phyloP scores from a whole-genome alignment of 1,140 invertebrate genomes.

The Drosophila hydei region DNA sequence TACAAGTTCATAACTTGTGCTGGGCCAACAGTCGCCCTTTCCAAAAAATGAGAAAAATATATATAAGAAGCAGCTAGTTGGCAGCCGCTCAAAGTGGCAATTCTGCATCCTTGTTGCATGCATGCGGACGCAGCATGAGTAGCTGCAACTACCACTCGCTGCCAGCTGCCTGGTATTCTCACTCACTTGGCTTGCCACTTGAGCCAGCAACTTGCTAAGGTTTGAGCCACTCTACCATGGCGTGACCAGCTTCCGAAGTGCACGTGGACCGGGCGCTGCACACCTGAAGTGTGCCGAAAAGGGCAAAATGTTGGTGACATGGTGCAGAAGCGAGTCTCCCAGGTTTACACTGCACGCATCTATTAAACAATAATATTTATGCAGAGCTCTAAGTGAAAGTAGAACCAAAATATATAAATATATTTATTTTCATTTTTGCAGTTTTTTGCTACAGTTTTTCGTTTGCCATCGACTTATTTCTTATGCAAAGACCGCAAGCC shows the following conservation, averaged over 20 bases:
- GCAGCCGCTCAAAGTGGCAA: slow-evolving; percentile 40
- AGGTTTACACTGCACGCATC: slow-evolving; percentile 61
- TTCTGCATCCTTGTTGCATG: slow-evolving; percentile 47
- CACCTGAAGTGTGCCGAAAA: slow-evolving; percentile 19
- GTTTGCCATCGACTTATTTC: slow-evolving; percentile 52
- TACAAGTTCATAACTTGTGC: slow-evolving; percentile 76
- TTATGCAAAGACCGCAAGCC: slow-evolving; percentile 55
- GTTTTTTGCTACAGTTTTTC: slow-evolving; percentile 49
- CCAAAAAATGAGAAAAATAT: neutral
- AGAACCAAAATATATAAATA: slow-evolving; percentile 46
- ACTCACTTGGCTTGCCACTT: slow-evolving; percentile 55
- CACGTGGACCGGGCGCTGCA: slow-evolving; percentile 12
- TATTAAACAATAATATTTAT: slow-evolving; percentile 75
- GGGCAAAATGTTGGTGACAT: neutral
- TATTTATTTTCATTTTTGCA: neutral
- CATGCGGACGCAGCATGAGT: slow-evolving; percentile 38
- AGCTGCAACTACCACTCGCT: slow-evolving; percentile 7
- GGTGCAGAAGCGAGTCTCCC: slow-evolving; percentile 1
- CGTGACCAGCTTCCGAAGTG: slow-evolving; percentile 49
- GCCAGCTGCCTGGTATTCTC: slow-evolving; percentile 35
- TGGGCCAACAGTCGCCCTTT: neutral
- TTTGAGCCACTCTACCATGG: slow-evolving; percentile 39
- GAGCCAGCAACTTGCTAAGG: slow-evolving; percentile 53
- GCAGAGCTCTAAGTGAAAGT: slow-evolving; percentile 65
- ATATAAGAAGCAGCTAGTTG: slow-evolving; percentile 18